Evolutionary conservation across 2,888 invertebrate genomes (phyloP), one percentile per base, ranked within the genome.

Genomic region (Orchesellides sinensis): DNA sequence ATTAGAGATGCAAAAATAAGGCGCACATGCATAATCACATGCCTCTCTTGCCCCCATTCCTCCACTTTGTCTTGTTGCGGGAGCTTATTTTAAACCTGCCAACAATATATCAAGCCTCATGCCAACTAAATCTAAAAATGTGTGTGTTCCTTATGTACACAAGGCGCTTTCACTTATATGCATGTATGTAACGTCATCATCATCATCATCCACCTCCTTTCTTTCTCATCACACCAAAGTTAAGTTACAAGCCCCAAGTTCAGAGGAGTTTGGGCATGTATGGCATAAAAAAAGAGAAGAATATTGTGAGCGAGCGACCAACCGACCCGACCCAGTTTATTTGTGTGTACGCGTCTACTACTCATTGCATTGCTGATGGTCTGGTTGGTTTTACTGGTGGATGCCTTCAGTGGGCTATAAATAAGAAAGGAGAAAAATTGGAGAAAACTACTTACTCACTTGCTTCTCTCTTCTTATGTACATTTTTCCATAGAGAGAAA

Each of bases 361-460:
- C 14, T 54, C 54, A 54, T 54, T 59, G 72, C 61, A 56, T 17
- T 45, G 25, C 14, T 49, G 40, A 17, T 23, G 27, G 47, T 23
- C 25, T 6, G 8, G 73, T 17, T 14, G 14, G 45, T 47, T 6
- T 23, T 32, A 52, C 21, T 19, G 61, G n/a, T 14, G 35, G 32
- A 69, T 69, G 61, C 69, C 78, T 69, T 78, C 78, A 69, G 78
- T 78, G 78, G 63, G 78, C 52, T 63, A 78, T 78, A 78, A 78
- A 78, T 78, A 78, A 78, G 78, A 47, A 52, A 61, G 35, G 40
- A 68, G 75, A 77, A 78, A 78, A 78, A 69, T 69, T 78, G 69
- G 78, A 69, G 78, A 78, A 78, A 77, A 77, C 77, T 77, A 77
- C 77, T 68, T 59, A 78, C 78, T 69, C 78, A 78, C 69, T 78